Percentiles rank a stretch among this genome's conserved stretches.
Evolutionary conservation across 2,888 invertebrate genomes (phyloP).

Genomic region (Nomada fabriciana): DNA sequence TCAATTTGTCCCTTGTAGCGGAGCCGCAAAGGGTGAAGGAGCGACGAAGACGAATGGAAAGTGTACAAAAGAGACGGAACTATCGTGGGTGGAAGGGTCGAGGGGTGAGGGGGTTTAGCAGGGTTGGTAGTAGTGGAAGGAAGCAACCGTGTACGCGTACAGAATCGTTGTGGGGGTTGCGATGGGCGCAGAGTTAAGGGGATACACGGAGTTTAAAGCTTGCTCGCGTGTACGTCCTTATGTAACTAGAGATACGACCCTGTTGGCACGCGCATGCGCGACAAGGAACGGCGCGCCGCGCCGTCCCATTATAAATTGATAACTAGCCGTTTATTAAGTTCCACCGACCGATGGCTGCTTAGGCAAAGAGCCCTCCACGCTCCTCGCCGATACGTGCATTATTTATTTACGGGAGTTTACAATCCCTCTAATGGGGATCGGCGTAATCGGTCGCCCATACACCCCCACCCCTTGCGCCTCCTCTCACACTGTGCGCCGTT

Average conservation of each 20-base stretch:
- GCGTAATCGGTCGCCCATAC: constrained; percentile 77
- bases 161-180: neutral
- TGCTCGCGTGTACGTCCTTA: constrained; percentile 69
- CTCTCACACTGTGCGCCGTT: constrained; percentile 20
- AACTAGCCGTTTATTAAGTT: constrained; percentile 83
- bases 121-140: neutral
- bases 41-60: constrained; percentile 50
- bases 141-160: constrained; percentile 24
- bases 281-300: constrained; percentile 70
- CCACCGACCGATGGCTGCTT: constrained; percentile 82
- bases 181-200: constrained; percentile 11
- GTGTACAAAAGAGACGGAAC: constrained; percentile 7
- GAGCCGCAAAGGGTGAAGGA: constrained; percentile 69
- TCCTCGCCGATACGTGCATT: constrained; percentile 80
- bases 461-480: constrained; percentile 28
- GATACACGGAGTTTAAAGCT: constrained; percentile 66
- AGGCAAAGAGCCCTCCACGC: constrained; percentile 79
- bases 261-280: constrained; percentile 73
- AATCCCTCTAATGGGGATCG: constrained; percentile 83
- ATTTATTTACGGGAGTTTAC: constrained; percentile 84
- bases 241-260: constrained; percentile 65
- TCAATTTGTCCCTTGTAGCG: constrained; percentile 84
- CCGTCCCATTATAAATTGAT: constrained; percentile 82
- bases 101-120: neutral
- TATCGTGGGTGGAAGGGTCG: constrained; percentile 1